These are phyloP conservation scores for human (Homo sapiens) DNA, from an alignment of 2,113 vertebrate species.

Conservation along the genomic window GRCh38 chr9:104099001-104099500, in stretches of 20 bases:
- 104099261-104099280: not conserved
- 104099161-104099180: not conserved
- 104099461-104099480: not conserved
- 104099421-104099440: slow-evolving; percentile 13
- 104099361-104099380: not conserved
- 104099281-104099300: not conserved
- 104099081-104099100: not conserved
- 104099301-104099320: not conserved
- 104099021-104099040: not conserved
- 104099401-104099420: not conserved
- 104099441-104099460: not conserved
- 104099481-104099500: not conserved
- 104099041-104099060: not conserved
- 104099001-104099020: not conserved
- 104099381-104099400: not conserved
- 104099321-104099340: not conserved
- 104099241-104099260: slow-evolving; percentile 15
- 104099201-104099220: slow-evolving; percentile 13
- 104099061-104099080: not conserved
- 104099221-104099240: not conserved
- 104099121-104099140: not conserved
- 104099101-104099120: not conserved
- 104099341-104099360: not conserved
- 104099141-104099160: not conserved
- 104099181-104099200: not conserved